Conservation (phyloP, 1,140 invertebrate genomes). For the Steinernema feltiae region DNA sequence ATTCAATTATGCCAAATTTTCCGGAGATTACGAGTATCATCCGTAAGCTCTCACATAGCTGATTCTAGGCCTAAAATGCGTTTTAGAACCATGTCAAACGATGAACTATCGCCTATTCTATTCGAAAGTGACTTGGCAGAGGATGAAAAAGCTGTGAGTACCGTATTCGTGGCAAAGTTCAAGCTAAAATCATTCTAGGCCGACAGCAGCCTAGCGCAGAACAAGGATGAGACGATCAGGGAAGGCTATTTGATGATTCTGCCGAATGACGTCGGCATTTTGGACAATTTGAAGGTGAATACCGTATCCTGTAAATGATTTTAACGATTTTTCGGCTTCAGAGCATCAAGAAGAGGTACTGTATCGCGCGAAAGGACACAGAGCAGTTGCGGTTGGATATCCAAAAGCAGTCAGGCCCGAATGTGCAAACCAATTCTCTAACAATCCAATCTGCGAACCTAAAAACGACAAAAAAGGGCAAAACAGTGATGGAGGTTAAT, state of each 20-base stretch:
- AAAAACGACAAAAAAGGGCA: constrained; percentile 32
- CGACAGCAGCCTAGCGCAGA: not conserved
- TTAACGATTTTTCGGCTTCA: not conserved
- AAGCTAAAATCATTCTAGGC: not conserved
- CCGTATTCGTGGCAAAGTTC: not conserved
- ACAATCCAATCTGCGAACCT: constrained; percentile 20
- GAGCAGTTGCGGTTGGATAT: not conserved
- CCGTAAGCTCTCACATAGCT: not conserved
- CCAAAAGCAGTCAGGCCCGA: not conserved
- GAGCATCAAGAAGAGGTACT: not conserved
- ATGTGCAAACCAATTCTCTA: constrained; percentile 1
- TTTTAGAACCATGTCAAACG: not conserved
- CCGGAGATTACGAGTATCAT: constrained; percentile 25
- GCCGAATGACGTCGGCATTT: not conserved
- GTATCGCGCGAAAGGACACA: not conserved
- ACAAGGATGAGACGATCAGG: not conserved
- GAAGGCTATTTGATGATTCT: constrained; percentile 2
- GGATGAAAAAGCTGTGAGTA: constrained; percentile 7
- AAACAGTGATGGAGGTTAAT: constrained; percentile 29
- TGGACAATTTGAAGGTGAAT: not conserved
- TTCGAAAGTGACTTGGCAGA: not conserved
- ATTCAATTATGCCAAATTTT: constrained; percentile 32
- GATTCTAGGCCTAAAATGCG: not conserved
- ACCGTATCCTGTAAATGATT: not conserved
- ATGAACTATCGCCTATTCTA: not conserved